These are phyloP conservation scores for Oscheius sp. DNA, from an alignment of 1,140 invertebrate species.

Conservation along the genomic window DNA sequence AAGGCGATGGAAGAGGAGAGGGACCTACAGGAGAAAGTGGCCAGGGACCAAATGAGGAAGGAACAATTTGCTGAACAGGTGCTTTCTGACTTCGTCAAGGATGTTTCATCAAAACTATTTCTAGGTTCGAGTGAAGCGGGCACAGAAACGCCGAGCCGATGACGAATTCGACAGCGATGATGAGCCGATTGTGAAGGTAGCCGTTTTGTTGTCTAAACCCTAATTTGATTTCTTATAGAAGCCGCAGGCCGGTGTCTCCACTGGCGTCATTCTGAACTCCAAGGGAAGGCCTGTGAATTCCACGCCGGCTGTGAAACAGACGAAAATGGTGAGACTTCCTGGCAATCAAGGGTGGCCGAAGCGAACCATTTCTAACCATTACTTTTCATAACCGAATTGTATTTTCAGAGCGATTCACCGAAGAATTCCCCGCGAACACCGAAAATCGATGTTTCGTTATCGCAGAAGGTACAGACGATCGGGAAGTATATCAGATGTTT, in stretches of 20 bases:
- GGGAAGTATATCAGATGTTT: too few species aligned
- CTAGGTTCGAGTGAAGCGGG: neutral
- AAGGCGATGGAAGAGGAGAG: neutral
- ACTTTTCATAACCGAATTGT: too few species aligned
- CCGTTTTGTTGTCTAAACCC: too few species aligned
- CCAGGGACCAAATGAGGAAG: neutral
- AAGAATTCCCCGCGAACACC: too few species aligned
- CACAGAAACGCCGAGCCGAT: neutral
- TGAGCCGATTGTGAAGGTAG: too few species aligned
- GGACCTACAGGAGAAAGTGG: neutral
- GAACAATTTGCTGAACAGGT: neutral
- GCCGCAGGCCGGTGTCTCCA: neutral
- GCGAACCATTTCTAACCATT: too few species aligned
- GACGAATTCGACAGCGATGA: neutral
- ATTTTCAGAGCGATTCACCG: too few species aligned
- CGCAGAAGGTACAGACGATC: too few species aligned
- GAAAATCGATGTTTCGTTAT: too few species aligned
- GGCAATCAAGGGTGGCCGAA: too few species aligned
- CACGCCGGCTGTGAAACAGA: neutral
- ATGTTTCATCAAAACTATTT: too few species aligned
- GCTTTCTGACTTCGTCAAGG: neutral
- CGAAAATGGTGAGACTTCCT: too few species aligned
- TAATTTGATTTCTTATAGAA: neutral
- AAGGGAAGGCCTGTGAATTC: neutral
- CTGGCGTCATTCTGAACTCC: neutral